Evolutionary conservation across 1,140 invertebrate species (phyloP).

Genomic region (Hylyphantes graminicola): DNA sequence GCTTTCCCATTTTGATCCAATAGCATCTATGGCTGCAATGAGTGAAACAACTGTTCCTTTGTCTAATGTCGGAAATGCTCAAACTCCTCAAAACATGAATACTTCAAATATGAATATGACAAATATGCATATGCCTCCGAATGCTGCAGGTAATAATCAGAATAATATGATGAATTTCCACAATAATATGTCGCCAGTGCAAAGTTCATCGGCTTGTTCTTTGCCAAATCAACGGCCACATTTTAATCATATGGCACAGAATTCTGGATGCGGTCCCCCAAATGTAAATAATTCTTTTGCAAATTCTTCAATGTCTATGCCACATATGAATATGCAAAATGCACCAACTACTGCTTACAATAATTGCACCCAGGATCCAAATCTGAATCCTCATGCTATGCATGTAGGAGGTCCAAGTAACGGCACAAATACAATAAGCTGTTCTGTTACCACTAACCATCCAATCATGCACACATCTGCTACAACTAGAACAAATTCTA

Average conservation of each 20-base stretch:
- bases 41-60: constrained; percentile 75
- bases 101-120: constrained; percentile 67
- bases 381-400: constrained; percentile 53
- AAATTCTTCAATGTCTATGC: constrained; percentile 71
- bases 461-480: constrained; percentile 62
- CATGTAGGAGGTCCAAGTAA: constrained; percentile 53
- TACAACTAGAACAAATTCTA: constrained; percentile 60
- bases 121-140: constrained; percentile 70
- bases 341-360: constrained; percentile 64
- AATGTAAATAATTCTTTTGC: constrained; percentile 72
- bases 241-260: constrained; percentile 64
- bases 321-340: constrained; percentile 72
- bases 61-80: constrained; percentile 69
- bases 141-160: constrained; percentile 64
- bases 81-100: constrained; percentile 66
- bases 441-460: constrained; percentile 62
- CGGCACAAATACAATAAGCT: constrained; percentile 62
- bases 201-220: constrained; percentile 46
- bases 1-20: constrained; percentile 83
- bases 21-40: constrained; percentile 93
- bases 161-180: constrained; percentile 68
- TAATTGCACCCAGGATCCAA: constrained; percentile 56
- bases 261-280: constrained; percentile 67
- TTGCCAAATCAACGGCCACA: constrained; percentile 48
- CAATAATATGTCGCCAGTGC: constrained; percentile 65